Evolutionary conservation across 2,888 invertebrate genomes (phyloP), one percentile per base, ranked within the genome.

Genomic region (Crossocerus cetratus): DNA sequence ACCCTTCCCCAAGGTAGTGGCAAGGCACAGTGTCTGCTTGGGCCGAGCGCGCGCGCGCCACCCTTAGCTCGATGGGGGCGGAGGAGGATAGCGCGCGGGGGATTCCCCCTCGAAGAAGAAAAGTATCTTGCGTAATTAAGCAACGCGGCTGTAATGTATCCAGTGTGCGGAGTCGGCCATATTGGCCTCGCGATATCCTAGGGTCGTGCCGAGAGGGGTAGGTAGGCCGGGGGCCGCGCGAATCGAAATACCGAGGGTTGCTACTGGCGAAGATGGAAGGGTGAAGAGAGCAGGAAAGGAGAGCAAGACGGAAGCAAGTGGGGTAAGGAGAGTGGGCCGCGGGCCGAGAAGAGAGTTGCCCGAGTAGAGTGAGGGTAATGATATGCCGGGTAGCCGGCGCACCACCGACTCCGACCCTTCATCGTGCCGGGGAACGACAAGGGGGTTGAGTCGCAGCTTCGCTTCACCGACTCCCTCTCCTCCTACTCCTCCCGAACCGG

Each of bases 101-200:
- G 77, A 74, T 65, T 63, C 72, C 69, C 74, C 80, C 45, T 65
- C 8, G 32, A 32, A 66, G 65, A 67, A 79, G 32, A 32, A 74
- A 92, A 92, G 92, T 92, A 91, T 91, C 92, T 92, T 91, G 90
- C 92, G 92, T 91, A 92, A 86, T 85, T 86, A 88, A 88, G 84
- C 85, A 86, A 87, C 85, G 86, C 81, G 77, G 78, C 78, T 75
- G 86, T 86, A 85, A 86, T 86, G 83, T 84, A 86, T 83, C 84
- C 80, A 82, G 81, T 73, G 74, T 74, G 79, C 79, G 72, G 68
- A 76, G 80, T 78, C 87, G 84, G 86, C 87, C 85, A 88, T 88
- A 84, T 86, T 86, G 87, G 86, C 77, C 79, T 72, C 76, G 49
- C 49, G 49, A 32, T 32, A 32, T 49, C n/a, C n/a, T 49, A 49